These are phyloP conservation scores for Saguinus midas DNA, from an alignment of 2,113 vertebrate genomes.

Conservation along the genomic window DNA sequence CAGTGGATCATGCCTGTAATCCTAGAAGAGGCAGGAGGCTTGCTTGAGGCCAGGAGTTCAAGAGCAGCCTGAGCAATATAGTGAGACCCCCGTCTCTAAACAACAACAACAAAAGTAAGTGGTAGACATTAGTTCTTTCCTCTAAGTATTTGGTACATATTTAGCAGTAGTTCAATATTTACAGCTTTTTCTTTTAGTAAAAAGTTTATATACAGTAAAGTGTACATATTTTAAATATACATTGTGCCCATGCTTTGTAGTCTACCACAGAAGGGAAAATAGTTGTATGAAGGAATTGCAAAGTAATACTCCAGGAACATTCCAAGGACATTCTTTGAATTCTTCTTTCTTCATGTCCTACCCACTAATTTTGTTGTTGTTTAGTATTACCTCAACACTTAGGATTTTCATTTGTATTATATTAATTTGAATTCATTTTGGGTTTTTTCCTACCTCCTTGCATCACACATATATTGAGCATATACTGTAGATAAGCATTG, in stretches of 20 bases:
- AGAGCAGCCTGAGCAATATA: too few species aligned
- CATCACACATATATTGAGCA: not conserved
- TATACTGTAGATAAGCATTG: not conserved
- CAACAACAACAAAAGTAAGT: not conserved
- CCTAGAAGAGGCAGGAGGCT: too few species aligned
- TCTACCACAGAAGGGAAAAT: not conserved
- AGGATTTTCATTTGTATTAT: constrained; percentile 21
- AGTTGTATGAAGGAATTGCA: not conserved
- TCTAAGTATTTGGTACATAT: not conserved
- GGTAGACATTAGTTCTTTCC: not conserved
- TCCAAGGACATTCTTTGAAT: not conserved
- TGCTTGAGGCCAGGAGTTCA: too few species aligned
- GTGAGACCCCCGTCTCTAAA: too few species aligned
- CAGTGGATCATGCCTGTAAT: too few species aligned
- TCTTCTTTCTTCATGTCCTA: constrained; percentile 9
- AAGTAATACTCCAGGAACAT: not conserved
- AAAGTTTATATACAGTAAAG: not conserved
- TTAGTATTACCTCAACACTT: constrained; percentile 10
- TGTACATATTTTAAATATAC: not conserved
- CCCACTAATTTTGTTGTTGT: not conserved
- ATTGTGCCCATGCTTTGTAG: not conserved
- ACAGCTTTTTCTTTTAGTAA: constrained; percentile 19
- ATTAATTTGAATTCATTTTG: constrained; percentile 34
- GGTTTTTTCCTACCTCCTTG: not conserved
- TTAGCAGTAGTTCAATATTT: not conserved